These are phyloP conservation scores for Drosophila leontia DNA, from an alignment of 1,140 invertebrate genomes.

Conservation along the genomic window DNA sequence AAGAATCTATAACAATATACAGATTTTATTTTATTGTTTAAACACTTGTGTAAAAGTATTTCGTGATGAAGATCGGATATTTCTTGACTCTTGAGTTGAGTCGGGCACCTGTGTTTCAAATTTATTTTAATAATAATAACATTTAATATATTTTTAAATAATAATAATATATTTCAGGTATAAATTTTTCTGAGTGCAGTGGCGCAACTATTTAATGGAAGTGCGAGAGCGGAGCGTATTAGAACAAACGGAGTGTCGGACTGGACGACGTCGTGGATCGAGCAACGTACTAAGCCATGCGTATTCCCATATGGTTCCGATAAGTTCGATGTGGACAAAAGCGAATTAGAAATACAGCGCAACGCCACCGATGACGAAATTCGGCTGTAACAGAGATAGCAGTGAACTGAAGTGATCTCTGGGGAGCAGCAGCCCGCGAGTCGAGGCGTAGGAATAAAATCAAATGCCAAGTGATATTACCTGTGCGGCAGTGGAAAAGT, in stretches of 20 bases:
- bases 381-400: conserved; percentile 27
- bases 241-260: conserved; percentile 44
- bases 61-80: too few relatives aligned
- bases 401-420: conserved; percentile 28
- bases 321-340: conserved; percentile 24
- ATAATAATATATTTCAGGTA: too few relatives aligned
- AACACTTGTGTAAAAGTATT: too few relatives aligned
- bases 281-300: conserved; percentile 3
- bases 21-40: too few relatives aligned
- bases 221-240: conserved; percentile 24
- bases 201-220: conserved; percentile 6
- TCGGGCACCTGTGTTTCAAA: too few relatives aligned
- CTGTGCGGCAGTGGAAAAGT: conserved; percentile 39
- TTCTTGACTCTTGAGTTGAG: too few relatives aligned
- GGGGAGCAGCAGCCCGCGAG: not conserved
- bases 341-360: not conserved
- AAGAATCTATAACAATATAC: too few relatives aligned
- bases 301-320: conserved; percentile 1
- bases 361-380: conserved; percentile 20
- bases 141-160: too few relatives aligned
- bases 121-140: too few relatives aligned
- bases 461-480: conserved; percentile 27
- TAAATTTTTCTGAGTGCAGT: not conserved
- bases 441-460: not conserved
- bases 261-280: conserved; percentile 12